A percentile compares a stretch with the other conserved stretches of the same genome.
Evolutionary conservation across 1,140 invertebrate species (phyloP).

Genomic region (Heliconius nattereri): DNA sequence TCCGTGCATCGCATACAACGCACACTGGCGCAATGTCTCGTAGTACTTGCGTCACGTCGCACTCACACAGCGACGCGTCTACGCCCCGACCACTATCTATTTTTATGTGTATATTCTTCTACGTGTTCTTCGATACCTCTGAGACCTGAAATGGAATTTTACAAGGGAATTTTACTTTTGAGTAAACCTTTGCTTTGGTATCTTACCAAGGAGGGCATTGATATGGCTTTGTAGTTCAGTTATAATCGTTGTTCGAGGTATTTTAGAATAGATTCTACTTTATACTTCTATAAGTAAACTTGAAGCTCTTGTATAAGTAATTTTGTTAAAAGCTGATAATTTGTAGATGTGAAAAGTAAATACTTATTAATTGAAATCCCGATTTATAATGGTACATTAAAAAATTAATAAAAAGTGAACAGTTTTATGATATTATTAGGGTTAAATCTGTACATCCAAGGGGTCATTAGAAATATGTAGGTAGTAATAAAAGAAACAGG

Average conservation of each 20-base stretch:
- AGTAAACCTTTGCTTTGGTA: conserved; percentile 72
- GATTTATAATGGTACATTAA: too few species aligned
- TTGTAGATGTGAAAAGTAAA: too few species aligned
- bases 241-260: background rate
- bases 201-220: conserved; percentile 37
- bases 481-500: too few species aligned
- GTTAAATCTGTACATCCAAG: too few species aligned
- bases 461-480: too few species aligned
- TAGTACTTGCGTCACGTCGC: conserved; percentile 51
- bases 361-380: too few species aligned
- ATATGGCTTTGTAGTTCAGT: conserved; percentile 28
- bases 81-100: conserved; percentile 64
- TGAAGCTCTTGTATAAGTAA: too few species aligned
- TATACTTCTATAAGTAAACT: too few species aligned
- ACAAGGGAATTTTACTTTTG: conserved; percentile 73
- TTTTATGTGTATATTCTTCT: conserved; percentile 54
- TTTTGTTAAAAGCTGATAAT: too few species aligned
- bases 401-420: too few species aligned
- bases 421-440: too few species aligned
- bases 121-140: conserved; percentile 63
- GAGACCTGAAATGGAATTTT: conserved; percentile 78
- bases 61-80: conserved; percentile 54
- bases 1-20: conserved; percentile 58
- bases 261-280: background rate
- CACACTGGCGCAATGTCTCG: conserved; percentile 45